phyloP scores from a whole-genome alignment of 2,797 vertebrate species.

The Coregonus ussuriensis region DNA sequence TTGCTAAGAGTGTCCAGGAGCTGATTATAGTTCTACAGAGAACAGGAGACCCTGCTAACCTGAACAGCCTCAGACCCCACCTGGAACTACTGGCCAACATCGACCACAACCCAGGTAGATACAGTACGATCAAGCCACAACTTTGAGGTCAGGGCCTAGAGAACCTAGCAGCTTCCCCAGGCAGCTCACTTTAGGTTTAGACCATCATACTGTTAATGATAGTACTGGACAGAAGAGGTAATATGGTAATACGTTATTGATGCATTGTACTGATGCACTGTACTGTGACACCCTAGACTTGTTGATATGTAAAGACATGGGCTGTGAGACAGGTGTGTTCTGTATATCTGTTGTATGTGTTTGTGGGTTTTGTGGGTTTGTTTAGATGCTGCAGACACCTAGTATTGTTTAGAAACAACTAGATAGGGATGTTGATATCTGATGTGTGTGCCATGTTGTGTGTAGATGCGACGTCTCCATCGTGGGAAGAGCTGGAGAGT shows the following conservation, averaged over 20 bases:
- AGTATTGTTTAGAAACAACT: background rate
- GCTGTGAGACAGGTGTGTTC: background rate
- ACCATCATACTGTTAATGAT: background rate
- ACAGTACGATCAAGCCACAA: background rate
- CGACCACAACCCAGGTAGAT: slow-evolving; percentile 92
- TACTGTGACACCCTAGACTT: background rate
- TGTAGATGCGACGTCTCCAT: slow-evolving; percentile 84
- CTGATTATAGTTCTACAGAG: slow-evolving; percentile 95
- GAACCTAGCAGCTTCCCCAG: background rate
- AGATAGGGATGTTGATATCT: background rate
- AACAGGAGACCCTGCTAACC: slow-evolving; percentile 92
- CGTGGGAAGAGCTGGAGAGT: slow-evolving; percentile 92
- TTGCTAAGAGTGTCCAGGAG: slow-evolving; percentile 96
- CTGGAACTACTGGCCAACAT: slow-evolving; percentile 94
- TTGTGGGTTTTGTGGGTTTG: background rate
- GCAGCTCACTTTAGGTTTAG: background rate
- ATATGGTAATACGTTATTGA: background rate
- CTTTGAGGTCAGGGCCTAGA: background rate
- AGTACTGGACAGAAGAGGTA: background rate
- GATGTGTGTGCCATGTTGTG: slow-evolving; percentile 42
- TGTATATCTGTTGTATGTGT: background rate
- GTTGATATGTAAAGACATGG: background rate
- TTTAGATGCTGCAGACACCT: background rate
- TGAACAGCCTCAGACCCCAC: slow-evolving; percentile 89
- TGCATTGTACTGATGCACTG: background rate